These are phyloP conservation scores for Urocolius indicus DNA, from an alignment of 2,113 vertebrate genomes.

Conservation along the genomic window DNA sequence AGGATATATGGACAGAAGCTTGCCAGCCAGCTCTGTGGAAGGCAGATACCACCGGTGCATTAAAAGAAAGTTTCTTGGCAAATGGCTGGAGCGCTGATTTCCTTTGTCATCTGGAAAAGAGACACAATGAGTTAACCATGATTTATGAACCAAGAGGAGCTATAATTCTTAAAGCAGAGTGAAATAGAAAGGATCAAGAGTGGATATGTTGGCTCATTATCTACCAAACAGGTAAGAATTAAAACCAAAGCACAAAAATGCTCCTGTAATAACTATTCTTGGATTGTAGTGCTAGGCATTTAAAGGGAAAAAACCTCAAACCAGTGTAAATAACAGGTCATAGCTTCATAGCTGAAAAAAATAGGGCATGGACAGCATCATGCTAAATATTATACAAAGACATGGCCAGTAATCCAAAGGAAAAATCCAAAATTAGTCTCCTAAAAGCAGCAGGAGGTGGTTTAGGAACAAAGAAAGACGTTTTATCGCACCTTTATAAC, in stretches of 20 bases:
- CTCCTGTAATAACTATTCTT: neutral
- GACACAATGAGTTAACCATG: neutral
- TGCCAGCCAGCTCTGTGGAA: slow-evolving; percentile 92
- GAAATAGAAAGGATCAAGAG: neutral
- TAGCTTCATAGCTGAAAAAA: neutral
- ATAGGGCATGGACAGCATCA: neutral
- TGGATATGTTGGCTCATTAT: neutral
- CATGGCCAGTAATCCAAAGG: neutral
- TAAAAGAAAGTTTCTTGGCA: slow-evolving; percentile 92
- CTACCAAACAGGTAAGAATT: neutral
- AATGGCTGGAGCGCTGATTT: slow-evolving; percentile 78
- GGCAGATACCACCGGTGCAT: slow-evolving; percentile 98
- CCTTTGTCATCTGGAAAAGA: slow-evolving; percentile 87
- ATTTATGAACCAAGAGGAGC: neutral
- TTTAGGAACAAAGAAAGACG: neutral
- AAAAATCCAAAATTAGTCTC: neutral
- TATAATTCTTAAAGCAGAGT: neutral
- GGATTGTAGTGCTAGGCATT: neutral
- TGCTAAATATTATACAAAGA: neutral
- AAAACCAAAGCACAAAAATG: neutral
- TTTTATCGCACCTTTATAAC: neutral
- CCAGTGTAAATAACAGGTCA: neutral
- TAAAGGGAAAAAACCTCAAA: neutral
- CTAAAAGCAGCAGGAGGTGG: neutral
- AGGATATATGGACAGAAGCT: slow-evolving; percentile 96